Conservation (phyloP, 2,888 invertebrate species). For the Apamea epomidion region DNA sequence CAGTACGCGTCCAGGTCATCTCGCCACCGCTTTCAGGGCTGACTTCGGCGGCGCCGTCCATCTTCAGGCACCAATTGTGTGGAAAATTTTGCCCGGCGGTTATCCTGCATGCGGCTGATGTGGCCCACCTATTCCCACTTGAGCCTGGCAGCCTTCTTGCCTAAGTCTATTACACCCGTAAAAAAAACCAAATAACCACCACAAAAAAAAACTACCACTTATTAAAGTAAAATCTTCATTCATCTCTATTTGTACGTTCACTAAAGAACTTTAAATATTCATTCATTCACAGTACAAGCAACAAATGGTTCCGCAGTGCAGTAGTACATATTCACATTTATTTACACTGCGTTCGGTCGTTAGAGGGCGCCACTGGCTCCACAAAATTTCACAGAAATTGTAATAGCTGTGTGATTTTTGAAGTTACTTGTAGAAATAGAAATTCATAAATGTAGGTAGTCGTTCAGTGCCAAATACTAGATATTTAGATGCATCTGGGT, state of each 20-base stretch:
- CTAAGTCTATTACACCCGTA: no score
- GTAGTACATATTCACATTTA: constrained; percentile 26
- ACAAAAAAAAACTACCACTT: no score
- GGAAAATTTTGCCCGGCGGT: no score
- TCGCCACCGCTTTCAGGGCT: no score
- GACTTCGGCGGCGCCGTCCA: no score
- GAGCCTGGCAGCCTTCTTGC: no score
- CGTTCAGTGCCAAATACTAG: neutral
- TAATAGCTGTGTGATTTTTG: neutral
- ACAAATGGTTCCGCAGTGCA: constrained; percentile 46
- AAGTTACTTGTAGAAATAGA: neutral
- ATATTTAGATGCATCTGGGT: constrained; percentile 11
- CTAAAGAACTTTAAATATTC: constrained; percentile 24
- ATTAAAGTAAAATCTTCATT: neutral
- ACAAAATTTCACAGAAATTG: neutral
- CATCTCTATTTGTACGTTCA: neutral
- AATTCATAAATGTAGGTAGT: neutral
- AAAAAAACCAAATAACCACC: no score
- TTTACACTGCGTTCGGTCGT: neutral
- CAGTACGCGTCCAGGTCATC: no score
- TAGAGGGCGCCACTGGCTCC: neutral
- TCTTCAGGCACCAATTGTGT: no score
- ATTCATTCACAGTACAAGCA: constrained; percentile 3
- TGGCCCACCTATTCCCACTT: no score
- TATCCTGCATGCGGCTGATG: no score